Percentiles rank a stretch among this genome's conserved stretches.
These are phyloP conservation scores for Scolanthus callimorphus DNA, from an alignment of 92 coral and sea anemone genomes.

Conservation along the genomic window DNA sequence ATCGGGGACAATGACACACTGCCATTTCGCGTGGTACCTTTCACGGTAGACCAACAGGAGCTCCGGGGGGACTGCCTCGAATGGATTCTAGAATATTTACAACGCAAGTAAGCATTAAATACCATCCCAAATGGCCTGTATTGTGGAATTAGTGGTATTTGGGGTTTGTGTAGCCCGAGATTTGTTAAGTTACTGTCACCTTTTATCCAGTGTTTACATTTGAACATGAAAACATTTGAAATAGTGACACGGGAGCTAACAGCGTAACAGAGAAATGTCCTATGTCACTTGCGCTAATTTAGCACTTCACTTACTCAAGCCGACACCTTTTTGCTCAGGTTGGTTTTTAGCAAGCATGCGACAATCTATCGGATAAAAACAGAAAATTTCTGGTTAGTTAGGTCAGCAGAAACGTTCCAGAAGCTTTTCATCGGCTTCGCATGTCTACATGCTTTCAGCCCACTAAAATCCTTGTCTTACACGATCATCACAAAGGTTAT, in stretches of 20 bases:
- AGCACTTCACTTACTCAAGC: too few species aligned
- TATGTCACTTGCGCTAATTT: too few species aligned
- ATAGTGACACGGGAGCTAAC: neutral
- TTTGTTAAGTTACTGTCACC: neutral
- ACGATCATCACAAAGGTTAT: too few species aligned
- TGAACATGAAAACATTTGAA: neutral
- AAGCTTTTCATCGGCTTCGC: too few species aligned
- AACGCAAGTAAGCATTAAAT: slow-evolving; percentile 55
- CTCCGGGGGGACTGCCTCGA: slow-evolving; percentile 76
- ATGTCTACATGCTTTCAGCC: too few species aligned
- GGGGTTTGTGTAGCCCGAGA: neutral
- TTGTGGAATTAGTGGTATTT: neutral
- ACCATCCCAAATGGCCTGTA: too few species aligned
- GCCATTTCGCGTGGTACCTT: slow-evolving; percentile 63
- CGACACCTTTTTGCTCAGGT: too few species aligned
- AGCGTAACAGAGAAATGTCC: slow-evolving; percentile 4
- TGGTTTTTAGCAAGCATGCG: too few species aligned
- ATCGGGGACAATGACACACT: slow-evolving; percentile 55
- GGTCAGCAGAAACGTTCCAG: too few species aligned
- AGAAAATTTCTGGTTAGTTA: too few species aligned
- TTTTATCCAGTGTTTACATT: neutral
- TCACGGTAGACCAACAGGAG: slow-evolving; percentile 51
- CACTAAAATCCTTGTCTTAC: too few species aligned
- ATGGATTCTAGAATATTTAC: slow-evolving; percentile 73
- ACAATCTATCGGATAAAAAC: too few species aligned